Conservation (phyloP, 2,888 invertebrate genomes). For the Charanyca ferruginea region DNA sequence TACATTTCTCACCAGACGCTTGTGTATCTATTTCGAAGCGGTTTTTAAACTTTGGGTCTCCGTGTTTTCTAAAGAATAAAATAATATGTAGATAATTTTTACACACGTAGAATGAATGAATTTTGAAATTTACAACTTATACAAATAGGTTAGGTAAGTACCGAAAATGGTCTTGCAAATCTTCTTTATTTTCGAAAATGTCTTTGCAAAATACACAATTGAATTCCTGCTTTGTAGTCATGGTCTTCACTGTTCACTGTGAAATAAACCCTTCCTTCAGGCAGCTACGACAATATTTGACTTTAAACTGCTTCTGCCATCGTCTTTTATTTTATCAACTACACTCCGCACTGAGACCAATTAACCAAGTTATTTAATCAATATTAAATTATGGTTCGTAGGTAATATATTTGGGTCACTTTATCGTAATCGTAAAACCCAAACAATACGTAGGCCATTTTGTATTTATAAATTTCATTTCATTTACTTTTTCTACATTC, state of each 20-base stretch:
- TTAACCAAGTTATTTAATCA: conserved; percentile 6
- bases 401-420: background rate
- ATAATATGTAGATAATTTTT: conserved; percentile 2
- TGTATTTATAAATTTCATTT: conserved; percentile 61
- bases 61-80: conserved; percentile 89
- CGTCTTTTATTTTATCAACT: conserved; percentile 4
- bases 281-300: conserved; percentile 17
- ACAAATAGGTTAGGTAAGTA: conserved; percentile 72
- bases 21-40: conserved; percentile 71
- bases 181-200: conserved; percentile 90
- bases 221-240: conserved; percentile 81
- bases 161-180: conserved; percentile 92
- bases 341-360: background rate
- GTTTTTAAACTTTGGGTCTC: conserved; percentile 91
- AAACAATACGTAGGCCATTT: conserved; percentile 72
- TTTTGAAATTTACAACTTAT: conserved; percentile 14
- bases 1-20: conserved; percentile 69
- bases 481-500: conserved; percentile 15
- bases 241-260: conserved; percentile 54
- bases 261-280: conserved; percentile 40
- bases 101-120: no score
- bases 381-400: background rate
- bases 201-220: conserved; percentile 91
- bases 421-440: conserved; percentile 25
- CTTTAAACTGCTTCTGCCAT: conserved; percentile 30